A percentile compares a stretch with the other conserved stretches of the same genome.
Evolutionary conservation across 2,113 vertebrate species (phyloP).

Genomic region (Myotis davidii): DNA sequence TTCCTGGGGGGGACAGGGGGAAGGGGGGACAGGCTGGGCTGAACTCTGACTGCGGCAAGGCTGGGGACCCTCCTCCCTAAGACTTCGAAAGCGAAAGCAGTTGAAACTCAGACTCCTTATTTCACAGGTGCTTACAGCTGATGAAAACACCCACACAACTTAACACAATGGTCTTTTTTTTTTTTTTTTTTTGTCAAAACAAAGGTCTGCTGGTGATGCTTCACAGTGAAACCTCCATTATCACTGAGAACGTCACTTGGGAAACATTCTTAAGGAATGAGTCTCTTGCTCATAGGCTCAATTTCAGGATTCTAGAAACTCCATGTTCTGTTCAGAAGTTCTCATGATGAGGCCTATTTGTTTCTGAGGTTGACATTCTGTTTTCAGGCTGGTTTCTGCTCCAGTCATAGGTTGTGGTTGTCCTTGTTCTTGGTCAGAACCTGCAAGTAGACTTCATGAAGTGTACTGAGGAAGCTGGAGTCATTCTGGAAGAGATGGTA

Average conservation of each 20-base stretch:
- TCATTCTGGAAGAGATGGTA: constrained; percentile 89
- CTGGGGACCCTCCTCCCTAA: constrained; percentile 60
- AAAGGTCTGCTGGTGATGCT: constrained; percentile 88
- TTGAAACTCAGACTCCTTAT: constrained; percentile 59
- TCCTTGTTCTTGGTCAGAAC: constrained; percentile 92
- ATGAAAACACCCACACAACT: constrained; percentile 79
- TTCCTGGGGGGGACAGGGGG: background rate
- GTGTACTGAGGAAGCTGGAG: constrained; percentile 92
- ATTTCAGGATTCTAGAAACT: constrained; percentile 82
- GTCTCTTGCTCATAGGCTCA: constrained; percentile 80
- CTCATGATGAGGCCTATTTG: constrained; percentile 79
- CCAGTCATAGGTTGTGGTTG: constrained; percentile 91
- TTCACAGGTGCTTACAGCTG: constrained; percentile 72
- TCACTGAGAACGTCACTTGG: constrained; percentile 84
- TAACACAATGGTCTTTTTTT: constrained; percentile 64
- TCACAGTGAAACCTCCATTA: constrained; percentile 87
- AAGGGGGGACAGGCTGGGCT: background rate
- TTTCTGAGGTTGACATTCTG: constrained; percentile 74
- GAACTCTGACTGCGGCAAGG: background rate
- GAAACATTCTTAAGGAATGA: constrained; percentile 81
- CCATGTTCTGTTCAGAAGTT: constrained; percentile 80
- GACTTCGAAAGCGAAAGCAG: constrained; percentile 62
- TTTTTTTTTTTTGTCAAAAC: constrained; percentile 70
- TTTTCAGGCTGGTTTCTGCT: constrained; percentile 7
- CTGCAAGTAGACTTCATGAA: constrained; percentile 96